phyloP scores from a whole-genome alignment of 2,797 vertebrate genomes.

The Leptoclinus maculatus region DNA sequence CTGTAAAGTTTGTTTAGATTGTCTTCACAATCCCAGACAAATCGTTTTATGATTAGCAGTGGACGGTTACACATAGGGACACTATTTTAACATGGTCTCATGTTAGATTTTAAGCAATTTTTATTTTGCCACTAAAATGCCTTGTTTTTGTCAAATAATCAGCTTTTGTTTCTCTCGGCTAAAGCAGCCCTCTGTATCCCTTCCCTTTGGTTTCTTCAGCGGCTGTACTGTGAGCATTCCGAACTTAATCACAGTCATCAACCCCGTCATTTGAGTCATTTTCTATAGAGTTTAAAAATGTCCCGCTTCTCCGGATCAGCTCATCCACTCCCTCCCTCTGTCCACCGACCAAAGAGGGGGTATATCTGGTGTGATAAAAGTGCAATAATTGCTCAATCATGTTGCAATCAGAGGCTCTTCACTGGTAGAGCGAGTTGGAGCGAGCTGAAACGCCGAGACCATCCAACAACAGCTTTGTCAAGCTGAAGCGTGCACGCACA shows the following conservation, averaged over 20 bases:
- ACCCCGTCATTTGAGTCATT: conserved; percentile 9
- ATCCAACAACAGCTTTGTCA: conserved; percentile 40
- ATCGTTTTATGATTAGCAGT: not conserved
- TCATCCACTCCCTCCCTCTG: conserved; percentile 18
- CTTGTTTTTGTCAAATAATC: not conserved
- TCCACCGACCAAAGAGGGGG: conserved; percentile 24
- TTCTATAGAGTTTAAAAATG: conserved; percentile 19
- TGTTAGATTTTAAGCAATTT: not conserved
- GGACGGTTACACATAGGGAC: not conserved
- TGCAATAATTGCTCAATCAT: conserved; percentile 69
- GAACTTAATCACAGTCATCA: conserved; percentile 23
- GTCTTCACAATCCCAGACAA: not conserved
- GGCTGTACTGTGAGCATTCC: not conserved
- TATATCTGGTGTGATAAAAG: conserved; percentile 49
- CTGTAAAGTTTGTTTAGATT: not conserved
- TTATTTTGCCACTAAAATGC: no score
- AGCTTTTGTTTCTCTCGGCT: not conserved
- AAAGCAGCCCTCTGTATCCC: not conserved
- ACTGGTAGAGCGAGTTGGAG: conserved; percentile 27
- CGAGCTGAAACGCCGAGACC: conserved; percentile 23
- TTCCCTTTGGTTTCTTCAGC: not conserved
- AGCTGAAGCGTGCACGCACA: conserved; percentile 1
- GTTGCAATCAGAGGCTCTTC: conserved; percentile 68
- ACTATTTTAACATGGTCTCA: not conserved
- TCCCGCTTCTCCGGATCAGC: conserved; percentile 29